Evolutionary conservation across 2,113 vertebrate genomes (phyloP).

Genomic region (Callocephalon fimbriatum): DNA sequence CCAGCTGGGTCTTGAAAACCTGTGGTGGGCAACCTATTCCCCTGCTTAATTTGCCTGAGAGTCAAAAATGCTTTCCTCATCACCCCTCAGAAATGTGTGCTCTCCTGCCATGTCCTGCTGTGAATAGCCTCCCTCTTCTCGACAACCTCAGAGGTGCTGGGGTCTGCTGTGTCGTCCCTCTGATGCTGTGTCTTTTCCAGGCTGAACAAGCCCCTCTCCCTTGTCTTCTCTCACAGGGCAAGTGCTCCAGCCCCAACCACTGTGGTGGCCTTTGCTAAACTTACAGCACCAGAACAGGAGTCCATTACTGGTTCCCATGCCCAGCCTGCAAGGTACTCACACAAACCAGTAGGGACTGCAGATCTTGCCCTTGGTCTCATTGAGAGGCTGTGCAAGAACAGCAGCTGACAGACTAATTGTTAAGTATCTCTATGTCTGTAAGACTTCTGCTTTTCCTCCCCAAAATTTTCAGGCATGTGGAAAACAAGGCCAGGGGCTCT

Average conservation of each 20-base stretch:
- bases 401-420: not conserved
- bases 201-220: rapidly evolving
- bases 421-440: not conserved
- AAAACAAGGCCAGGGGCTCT: not conserved
- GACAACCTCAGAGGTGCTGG: not conserved
- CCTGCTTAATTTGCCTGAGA: not conserved
- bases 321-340: not conserved
- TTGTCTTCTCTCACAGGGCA: not conserved
- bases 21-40: not conserved
- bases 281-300: not conserved
- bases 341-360: not conserved
- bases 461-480: not conserved
- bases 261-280: not conserved
- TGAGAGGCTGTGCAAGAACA: not conserved
- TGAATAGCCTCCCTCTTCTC: not conserved
- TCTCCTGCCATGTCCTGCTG: not conserved
- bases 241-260: not conserved
- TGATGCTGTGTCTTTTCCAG: not conserved
- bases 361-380: not conserved
- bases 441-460: not conserved
- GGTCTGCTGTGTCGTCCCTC: not conserved
- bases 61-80: not conserved
- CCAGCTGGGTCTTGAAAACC: not conserved
- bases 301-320: not conserved
- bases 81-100: not conserved